Evolutionary conservation across 2,888 invertebrate genomes (phyloP), one percentile per base, ranked within the genome.

Genomic region (Subacronicta megacephala): DNA sequence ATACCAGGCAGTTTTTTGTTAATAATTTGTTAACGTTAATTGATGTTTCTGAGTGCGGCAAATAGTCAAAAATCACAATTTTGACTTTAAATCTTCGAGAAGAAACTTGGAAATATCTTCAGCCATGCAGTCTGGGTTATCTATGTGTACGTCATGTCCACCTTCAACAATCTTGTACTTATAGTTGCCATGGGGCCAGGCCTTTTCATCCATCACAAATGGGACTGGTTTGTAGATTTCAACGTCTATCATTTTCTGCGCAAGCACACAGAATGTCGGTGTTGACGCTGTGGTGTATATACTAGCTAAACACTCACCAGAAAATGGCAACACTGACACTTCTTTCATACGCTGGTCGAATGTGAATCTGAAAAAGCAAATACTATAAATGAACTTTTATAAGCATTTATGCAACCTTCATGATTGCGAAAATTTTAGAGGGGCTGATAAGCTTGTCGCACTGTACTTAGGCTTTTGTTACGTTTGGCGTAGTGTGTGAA

Each of bases 81-180:
- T 70, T 0, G 57, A 20, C 9, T 70, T 77, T 0, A 63, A 7
- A 23, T 75, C 82, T 38, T 81, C 77, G 18, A 85, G 33, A 12
- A 90, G 55, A 64, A 90, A 90, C 33, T 77, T 72, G 0, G 80
- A 54, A 5, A 95, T 81, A 59, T 92, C 81, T 0, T 81, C 81
- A 0, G 95, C 95, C 62, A 96, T 91, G 7, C 78, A 74, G 45
- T 93, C 94, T 0, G 96, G 95, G 45, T 92, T 72, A 37, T 94
- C 92, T 15, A 95, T 90, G 75, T 96, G 96, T 0, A 95, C 89
- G 68, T 96, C 96, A 58, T 96, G 96, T 42, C 92, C 89, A 0
- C 96, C 96, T 0, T 90, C 82, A 0, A 96, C 93, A 2, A 88
- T 69, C 64, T 79, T 83, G 4, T 70, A 80, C 7, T 36, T 81